Base-by-base conservation (phyloP, 2,113 vertebrate species). In the Lates calcarifer region DNA sequence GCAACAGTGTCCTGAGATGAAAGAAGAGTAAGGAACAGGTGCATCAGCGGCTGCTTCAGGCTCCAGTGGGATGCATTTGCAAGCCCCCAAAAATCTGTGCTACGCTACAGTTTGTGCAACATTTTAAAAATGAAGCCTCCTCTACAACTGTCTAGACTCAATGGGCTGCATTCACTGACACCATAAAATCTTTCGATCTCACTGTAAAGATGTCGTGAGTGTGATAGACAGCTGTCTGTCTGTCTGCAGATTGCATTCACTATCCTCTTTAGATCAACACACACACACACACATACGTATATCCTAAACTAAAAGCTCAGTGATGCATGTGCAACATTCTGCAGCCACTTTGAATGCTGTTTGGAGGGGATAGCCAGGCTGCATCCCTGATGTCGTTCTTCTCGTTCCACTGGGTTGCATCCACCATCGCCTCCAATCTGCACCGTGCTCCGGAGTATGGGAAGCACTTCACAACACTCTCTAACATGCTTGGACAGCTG, bases 401-500 rank as follows among this genome's bases (percentile, higher is more conserved):
- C 79, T 55, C 22, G 15, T 90, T 82, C 73, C 84, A 51, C 26
- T 75, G 60, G 39, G 51, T 47, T 66, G 70, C 39, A 24, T 76
- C 63, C 8, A 49, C 60, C 55, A 63, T 72, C 66, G 37, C 60
- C 67, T 72, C 74, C 55, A 87, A 62, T 84, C 80, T 78, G 72
- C 65, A 31, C 79, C 14, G 13, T 60, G 81, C 76, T 86, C 37
- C 4, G 13, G 39, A 77, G 73, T 11, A 41, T 47, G 70, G 65
- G 81, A 62, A 81, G 51, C 74, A 74, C 90, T 89, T 75, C 29
- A 35, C 65, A 60, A 12, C 75, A 4, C 77, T 74, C 74, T 33
- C 72, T 89, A 86, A 91, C 83, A 45, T 3, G 79, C 87, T 86
- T 76, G 86, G 87, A 89, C 90, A 87, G 87, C 82, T 86, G 90